These are phyloP conservation scores for Dinocampus coccinellae DNA, from an alignment of 2,888 invertebrate species.

Conservation along the genomic window DNA sequence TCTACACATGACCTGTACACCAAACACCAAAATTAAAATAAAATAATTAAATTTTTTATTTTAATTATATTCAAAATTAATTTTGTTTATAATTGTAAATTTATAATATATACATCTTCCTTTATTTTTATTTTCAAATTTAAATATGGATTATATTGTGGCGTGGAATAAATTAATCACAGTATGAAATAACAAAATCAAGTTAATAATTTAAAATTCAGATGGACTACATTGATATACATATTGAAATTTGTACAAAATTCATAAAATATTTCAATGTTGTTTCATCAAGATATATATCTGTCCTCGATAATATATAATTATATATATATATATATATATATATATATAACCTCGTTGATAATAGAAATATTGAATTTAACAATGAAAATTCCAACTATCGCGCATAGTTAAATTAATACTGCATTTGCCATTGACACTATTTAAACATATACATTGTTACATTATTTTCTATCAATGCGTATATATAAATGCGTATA, in stretches of 20 bases:
- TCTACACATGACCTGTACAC: conserved; percentile 23
- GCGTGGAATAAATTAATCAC: not conserved
- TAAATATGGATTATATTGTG: not conserved
- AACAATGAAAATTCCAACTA: not conserved
- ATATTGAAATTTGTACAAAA: not conserved
- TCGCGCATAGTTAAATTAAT: not conserved
- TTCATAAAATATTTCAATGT: not conserved
- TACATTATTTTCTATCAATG: not conserved
- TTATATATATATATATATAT: not conserved
- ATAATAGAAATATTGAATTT: not conserved
- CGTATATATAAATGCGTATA: not conserved
- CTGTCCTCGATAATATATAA: not conserved
- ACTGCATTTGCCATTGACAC: not conserved
- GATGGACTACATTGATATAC: not conserved
- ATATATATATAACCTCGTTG: conserved; percentile 1
- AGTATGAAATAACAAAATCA: not conserved
- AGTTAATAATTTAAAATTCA: not conserved
- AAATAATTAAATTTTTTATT: not conserved
- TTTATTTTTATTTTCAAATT: too few relatives aligned
- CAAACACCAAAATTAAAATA: not conserved
- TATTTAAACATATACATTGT: not conserved
- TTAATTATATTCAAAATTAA: too few relatives aligned
- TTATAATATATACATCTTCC: too few relatives aligned
- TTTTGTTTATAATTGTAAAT: too few relatives aligned
- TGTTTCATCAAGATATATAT: not conserved